phyloP scores from a whole-genome alignment of 2,797 vertebrate species.

The Pithecia hirsuta region DNA sequence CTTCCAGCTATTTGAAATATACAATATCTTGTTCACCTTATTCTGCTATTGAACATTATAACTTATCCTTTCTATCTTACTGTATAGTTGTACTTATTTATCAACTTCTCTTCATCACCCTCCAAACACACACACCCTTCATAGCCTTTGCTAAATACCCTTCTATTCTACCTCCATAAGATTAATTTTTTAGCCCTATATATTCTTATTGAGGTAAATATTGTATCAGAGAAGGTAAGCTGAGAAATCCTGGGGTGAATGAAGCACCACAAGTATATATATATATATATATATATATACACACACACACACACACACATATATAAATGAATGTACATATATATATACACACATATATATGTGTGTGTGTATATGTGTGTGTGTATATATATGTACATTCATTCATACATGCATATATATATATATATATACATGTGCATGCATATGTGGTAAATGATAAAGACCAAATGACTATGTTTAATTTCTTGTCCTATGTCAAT shows the following conservation, averaged over 20 bases:
- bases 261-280: neutral
- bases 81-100: neutral
- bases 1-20: neutral
- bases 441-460: neutral
- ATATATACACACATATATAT: too few relatives aligned
- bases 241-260: neutral
- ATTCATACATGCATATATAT: too few relatives aligned
- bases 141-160: neutral
- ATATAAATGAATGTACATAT: too few relatives aligned
- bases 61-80: neutral
- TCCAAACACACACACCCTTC: neutral
- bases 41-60: neutral
- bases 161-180: neutral
- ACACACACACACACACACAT: too few relatives aligned
- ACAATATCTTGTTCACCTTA: neutral
- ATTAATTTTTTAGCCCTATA: neutral
- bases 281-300: too few relatives aligned
- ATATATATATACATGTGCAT: neutral
- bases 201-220: neutral
- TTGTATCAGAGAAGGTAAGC: neutral
- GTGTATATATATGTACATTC: too few relatives aligned
- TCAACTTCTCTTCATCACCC: neutral
- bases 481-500: neutral
- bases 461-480: neutral
- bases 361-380: too few relatives aligned